phyloP scores from a whole-genome alignment of 2,797 vertebrate species.

The Sylvia borin region DNA sequence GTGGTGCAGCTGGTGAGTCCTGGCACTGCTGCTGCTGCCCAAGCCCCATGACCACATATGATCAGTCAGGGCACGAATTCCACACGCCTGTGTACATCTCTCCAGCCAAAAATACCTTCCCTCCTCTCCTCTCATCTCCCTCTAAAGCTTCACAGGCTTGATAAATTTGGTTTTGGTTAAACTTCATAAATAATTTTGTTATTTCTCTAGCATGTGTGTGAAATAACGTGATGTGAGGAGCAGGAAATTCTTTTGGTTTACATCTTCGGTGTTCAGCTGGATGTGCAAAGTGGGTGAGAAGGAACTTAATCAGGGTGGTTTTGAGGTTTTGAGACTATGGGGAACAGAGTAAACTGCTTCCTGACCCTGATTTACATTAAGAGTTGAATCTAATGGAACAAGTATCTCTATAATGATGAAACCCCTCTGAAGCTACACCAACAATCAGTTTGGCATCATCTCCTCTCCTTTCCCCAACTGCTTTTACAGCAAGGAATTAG shows the following conservation, averaged over 20 bases:
- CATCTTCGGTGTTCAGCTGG: background rate
- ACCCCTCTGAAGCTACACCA: background rate
- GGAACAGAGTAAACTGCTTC: slow-evolving; percentile 21
- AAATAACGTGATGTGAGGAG: background rate
- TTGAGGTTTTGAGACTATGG: slow-evolving; percentile 46
- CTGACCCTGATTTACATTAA: background rate
- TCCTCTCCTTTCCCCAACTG: background rate
- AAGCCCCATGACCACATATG: rapidly evolving
- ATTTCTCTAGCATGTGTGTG: background rate
- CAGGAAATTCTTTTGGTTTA: slow-evolving; percentile 58
- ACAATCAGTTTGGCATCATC: background rate
- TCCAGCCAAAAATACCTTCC: background rate
- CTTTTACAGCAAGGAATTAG: background rate
- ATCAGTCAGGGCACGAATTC: background rate
- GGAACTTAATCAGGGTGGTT: slow-evolving; percentile 6
- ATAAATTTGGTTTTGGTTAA: background rate
- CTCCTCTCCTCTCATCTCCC: background rate
- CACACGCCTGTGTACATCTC: background rate
- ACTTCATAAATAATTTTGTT: background rate
- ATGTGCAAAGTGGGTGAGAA: slow-evolving; percentile 54
- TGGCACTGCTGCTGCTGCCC: background rate
- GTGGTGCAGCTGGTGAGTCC: background rate
- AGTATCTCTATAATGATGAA: background rate
- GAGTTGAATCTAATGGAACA: background rate
- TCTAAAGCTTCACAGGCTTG: background rate